phyloP scores from a whole-genome alignment of 1,140 invertebrate species.

The Sycobia sp. region DNA sequence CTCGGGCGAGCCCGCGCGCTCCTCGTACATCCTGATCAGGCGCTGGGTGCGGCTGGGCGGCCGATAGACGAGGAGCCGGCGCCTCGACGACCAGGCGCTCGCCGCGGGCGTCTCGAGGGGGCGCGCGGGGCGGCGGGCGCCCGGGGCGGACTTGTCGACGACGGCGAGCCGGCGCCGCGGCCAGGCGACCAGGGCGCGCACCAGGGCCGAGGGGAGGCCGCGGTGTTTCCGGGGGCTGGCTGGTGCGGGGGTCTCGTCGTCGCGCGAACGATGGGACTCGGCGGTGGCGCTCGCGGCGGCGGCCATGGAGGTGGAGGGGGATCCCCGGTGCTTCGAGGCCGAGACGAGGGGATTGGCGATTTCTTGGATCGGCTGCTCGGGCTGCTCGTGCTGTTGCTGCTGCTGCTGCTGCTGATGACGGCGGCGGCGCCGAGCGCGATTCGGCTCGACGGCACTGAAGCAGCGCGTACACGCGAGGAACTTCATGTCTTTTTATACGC shows the following conservation, averaged over 20 bases:
- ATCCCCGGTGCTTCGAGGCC: slow-evolving; percentile 47
- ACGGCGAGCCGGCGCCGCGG: neutral
- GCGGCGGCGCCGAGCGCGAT: no score
- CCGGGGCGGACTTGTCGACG: neutral
- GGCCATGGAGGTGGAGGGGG: neutral
- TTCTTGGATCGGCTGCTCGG: slow-evolving; percentile 24
- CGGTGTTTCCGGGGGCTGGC: no score
- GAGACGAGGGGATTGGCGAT: slow-evolving; percentile 49
- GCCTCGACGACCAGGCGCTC: neutral
- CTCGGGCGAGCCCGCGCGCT: slow-evolving; percentile 22
- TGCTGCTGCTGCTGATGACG: no score
- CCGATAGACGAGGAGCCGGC: neutral
- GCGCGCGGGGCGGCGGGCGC: neutral
- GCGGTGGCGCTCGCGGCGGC: no score
- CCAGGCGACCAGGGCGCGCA: slow-evolving; percentile 11
- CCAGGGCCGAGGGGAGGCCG: neutral
- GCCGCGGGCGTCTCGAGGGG: neutral
- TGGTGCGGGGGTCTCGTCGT: neutral
- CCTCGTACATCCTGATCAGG: slow-evolving; percentile 31
- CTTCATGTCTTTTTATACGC: no score
- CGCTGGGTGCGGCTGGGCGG: slow-evolving; percentile 11
- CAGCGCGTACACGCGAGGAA: slow-evolving; percentile 53
- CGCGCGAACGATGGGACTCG: no score
- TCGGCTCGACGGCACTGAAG: slow-evolving; percentile 27
- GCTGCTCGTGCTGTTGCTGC: no score